Conservation (phyloP, 1,140 invertebrate genomes). For the Bombus ignitus region DNA sequence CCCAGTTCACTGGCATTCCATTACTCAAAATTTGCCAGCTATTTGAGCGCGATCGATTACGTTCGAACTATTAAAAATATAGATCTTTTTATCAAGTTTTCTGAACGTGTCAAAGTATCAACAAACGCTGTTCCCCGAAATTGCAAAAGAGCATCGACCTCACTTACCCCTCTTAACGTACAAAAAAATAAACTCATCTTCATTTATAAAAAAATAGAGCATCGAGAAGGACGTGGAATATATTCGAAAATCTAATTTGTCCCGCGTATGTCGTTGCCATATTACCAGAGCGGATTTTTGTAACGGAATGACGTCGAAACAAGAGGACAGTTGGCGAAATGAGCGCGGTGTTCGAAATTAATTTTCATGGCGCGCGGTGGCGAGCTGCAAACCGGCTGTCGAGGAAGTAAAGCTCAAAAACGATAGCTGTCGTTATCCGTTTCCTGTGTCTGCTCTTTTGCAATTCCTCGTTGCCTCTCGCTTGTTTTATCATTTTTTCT, state of each 20-base stretch:
- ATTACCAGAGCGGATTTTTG: background rate
- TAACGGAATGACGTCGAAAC: background rate
- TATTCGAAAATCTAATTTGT: background rate
- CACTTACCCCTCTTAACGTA: too few relatives aligned
- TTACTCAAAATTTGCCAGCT: background rate
- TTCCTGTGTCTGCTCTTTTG: slow-evolving; percentile 17
- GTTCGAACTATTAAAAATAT: background rate
- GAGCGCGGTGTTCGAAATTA: slow-evolving; percentile 21
- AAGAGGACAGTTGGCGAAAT: background rate
- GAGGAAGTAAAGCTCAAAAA: background rate
- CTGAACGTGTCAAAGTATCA: slow-evolving; percentile 1
- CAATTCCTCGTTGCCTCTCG: background rate
- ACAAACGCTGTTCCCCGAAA: background rate
- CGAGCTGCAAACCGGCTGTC: background rate
- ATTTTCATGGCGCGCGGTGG: slow-evolving; percentile 9
- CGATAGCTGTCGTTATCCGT: slow-evolving; percentile 31
- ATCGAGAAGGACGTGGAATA: background rate
- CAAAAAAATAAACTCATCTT: too few relatives aligned
- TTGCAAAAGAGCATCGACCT: background rate
- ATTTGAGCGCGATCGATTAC: background rate
- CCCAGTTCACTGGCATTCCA: background rate
- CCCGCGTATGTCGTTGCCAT: background rate
- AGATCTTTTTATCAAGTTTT: too few relatives aligned
- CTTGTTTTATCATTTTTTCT: background rate
- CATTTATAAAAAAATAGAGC: background rate